A percentile compares a stretch with the other conserved stretches of the same genome.
Conservation (phyloP, 2,888 invertebrate genomes). For the Mythimna lalbum region DNA sequence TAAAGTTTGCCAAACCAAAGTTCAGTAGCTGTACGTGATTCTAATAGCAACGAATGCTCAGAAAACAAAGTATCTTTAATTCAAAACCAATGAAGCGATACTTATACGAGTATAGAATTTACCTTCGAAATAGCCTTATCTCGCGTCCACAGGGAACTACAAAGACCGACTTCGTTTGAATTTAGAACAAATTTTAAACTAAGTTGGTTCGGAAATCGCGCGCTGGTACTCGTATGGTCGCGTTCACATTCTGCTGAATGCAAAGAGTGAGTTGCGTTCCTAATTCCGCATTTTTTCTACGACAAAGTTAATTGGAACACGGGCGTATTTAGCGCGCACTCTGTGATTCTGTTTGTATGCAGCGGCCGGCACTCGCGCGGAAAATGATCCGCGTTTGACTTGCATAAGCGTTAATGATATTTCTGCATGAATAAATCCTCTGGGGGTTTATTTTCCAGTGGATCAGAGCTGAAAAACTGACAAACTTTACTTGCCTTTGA, state of each 20-base stretch:
- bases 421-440: constrained; percentile 63
- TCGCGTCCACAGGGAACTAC: constrained; percentile 71
- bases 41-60: constrained; percentile 46
- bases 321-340: constrained; percentile 71
- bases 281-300: constrained; percentile 69
- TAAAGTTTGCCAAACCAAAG: constrained; percentile 40
- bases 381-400: constrained; percentile 75
- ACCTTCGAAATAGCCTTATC: constrained; percentile 73
- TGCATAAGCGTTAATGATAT: constrained; percentile 71
- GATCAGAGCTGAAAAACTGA: constrained; percentile 38
- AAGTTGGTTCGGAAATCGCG: constrained; percentile 75
- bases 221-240: constrained; percentile 69
- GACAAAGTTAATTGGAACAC: constrained; percentile 74
- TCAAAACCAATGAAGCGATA: constrained; percentile 68
- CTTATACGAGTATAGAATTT: constrained; percentile 68
- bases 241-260: constrained; percentile 71
- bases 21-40: constrained; percentile 39
- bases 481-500: constrained; percentile 35
- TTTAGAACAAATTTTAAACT: constrained; percentile 77
- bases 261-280: constrained; percentile 68
- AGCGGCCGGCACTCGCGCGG: constrained; percentile 69
- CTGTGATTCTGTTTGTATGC: constrained; percentile 77
- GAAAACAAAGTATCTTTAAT: constrained; percentile 66
- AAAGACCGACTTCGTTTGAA: constrained; percentile 72
- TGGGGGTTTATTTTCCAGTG: constrained; percentile 51